phyloP scores from a whole-genome alignment of 2,888 invertebrate species.

The Sussaba pulchella region DNA sequence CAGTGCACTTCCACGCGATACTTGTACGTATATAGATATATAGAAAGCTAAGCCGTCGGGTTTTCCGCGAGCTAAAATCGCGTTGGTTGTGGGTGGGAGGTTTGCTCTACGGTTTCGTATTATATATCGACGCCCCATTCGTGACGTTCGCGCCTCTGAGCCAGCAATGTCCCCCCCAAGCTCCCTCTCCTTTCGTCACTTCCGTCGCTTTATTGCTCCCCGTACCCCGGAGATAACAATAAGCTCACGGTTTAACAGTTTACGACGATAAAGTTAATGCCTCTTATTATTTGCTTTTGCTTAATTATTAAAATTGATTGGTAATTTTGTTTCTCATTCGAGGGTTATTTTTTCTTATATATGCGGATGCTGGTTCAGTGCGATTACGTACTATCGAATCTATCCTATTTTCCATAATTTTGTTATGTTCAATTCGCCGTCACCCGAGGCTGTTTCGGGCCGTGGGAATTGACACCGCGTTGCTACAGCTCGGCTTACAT shows the following conservation, averaged over 20 bases:
- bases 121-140: constrained; percentile 78
- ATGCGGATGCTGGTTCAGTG: background rate
- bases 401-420: too few species aligned
- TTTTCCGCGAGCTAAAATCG: constrained; percentile 57
- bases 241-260: too few species aligned
- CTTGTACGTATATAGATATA: constrained; percentile 25
- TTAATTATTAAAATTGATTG: background rate
- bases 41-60: constrained; percentile 16
- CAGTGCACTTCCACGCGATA: background rate
- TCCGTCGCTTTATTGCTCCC: background rate
- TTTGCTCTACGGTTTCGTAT: constrained; percentile 65
- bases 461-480: constrained; percentile 58
- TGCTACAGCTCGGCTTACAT: constrained; percentile 53
- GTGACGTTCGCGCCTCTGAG: constrained; percentile 65
- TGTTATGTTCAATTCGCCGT: constrained; percentile 36
- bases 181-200: background rate
- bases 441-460: constrained; percentile 13
- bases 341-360: background rate
- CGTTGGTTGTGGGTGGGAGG: constrained; percentile 76
- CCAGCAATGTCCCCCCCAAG: background rate
- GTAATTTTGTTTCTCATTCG: too few species aligned
- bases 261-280: too few species aligned
- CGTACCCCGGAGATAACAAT: background rate
- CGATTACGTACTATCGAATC: background rate
- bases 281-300: too few species aligned